These are phyloP conservation scores for Antedon mediterranea DNA, from an alignment of 53 echinoderm and acorn worm genomes.

Conservation along the genomic window DNA sequence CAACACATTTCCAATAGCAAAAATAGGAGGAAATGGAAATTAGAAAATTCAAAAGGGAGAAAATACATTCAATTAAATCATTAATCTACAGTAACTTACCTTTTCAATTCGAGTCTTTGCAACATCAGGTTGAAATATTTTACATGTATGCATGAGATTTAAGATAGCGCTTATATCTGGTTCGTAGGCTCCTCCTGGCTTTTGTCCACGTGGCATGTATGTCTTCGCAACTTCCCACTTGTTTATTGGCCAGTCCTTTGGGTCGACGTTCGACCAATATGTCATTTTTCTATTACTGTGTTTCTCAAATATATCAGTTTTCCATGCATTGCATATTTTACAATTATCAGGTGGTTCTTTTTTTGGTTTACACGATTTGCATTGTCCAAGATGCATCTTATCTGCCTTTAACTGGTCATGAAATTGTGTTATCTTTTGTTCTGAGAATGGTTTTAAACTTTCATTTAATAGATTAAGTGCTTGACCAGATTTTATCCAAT, in stretches of 20 bases:
- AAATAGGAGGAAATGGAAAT: too few relatives aligned
- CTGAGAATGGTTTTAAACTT: background rate
- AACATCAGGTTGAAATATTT: conserved; percentile 5
- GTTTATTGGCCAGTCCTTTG: conserved; percentile 1
- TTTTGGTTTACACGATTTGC: background rate
- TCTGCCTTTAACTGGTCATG: background rate
- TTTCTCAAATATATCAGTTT: background rate
- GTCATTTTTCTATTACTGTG: background rate
- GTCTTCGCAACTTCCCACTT: conserved; percentile 12
- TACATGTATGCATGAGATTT: conserved; percentile 8
- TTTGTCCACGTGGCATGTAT: conserved; percentile 11
- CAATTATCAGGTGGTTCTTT: background rate
- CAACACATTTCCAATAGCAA: too few relatives aligned
- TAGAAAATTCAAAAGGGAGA: too few relatives aligned
- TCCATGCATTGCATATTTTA: background rate
- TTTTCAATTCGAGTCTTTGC: conserved; percentile 4
- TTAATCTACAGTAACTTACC: too few relatives aligned
- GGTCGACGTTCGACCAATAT: conserved; percentile 4
- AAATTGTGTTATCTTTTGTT: background rate
- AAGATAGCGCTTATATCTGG: background rate
- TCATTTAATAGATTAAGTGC: background rate
- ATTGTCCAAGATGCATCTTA: background rate
- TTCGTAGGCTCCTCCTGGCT: background rate
- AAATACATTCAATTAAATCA: too few relatives aligned
- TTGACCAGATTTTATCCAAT: conserved; percentile 16